phyloP scores from a whole-genome alignment of 2,888 invertebrate species.

The Limenitis camilla region DNA sequence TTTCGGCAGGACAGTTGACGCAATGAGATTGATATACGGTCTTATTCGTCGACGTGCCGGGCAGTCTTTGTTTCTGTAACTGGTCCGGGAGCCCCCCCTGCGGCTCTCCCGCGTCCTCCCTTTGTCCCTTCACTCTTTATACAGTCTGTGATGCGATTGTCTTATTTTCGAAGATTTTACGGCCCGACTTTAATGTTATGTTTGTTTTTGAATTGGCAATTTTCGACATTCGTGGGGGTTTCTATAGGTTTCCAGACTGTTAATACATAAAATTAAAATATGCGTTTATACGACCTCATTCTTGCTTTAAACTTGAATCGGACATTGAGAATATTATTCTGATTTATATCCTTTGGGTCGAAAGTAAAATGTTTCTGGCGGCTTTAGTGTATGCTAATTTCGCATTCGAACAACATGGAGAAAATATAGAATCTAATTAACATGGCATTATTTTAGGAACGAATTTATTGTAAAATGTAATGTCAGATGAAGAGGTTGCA shows the following conservation, averaged over 20 bases:
- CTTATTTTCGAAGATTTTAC: slow-evolving; percentile 53
- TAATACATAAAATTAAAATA: slow-evolving; percentile 5
- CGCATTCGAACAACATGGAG: neutral
- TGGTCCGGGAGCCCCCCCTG: slow-evolving; percentile 43
- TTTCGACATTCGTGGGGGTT: slow-evolving; percentile 29
- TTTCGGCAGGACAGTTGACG: slow-evolving; percentile 69
- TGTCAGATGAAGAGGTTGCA: neutral
- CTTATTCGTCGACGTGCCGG: slow-evolving; percentile 65
- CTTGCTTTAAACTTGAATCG: neutral
- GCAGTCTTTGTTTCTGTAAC: slow-evolving; percentile 70
- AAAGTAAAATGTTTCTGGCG: neutral
- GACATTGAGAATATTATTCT: neutral
- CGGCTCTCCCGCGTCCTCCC: slow-evolving; percentile 43
- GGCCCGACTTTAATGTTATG: slow-evolving; percentile 28
- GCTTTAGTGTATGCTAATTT: neutral
- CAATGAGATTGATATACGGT: slow-evolving; percentile 68
- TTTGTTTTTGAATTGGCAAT: slow-evolving; percentile 31
- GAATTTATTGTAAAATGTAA: neutral
- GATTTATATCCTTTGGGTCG: neutral
- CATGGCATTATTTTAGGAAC: neutral
- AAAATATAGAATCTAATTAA: neutral
- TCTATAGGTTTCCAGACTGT: slow-evolving; percentile 18
- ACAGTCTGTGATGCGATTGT: slow-evolving; percentile 57
- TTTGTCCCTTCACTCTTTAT: slow-evolving; percentile 64
- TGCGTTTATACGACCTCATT: slow-evolving; percentile 2